Conservation (phyloP, 1,140 invertebrate genomes). For the Leptoteleia sp. region DNA sequence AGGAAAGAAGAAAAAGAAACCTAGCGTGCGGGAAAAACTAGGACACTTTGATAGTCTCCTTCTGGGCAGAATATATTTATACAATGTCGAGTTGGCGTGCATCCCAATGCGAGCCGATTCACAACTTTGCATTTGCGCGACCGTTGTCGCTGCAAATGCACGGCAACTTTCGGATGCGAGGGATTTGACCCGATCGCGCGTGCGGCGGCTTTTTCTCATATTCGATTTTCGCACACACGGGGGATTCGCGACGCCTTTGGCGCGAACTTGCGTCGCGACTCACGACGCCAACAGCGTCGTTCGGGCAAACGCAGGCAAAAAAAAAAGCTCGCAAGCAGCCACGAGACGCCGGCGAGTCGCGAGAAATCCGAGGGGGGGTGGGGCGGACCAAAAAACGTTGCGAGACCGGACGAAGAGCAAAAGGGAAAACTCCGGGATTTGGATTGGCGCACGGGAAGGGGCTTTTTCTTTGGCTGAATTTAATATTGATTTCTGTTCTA, state of each 20-base stretch:
- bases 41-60: slow-evolving; percentile 33
- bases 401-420: slow-evolving; percentile 15
- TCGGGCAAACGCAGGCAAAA: too few relatives aligned
- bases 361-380: slow-evolving; percentile 39
- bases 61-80: slow-evolving; percentile 23
- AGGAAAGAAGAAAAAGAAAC: not conserved
- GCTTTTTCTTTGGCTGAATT: slow-evolving; percentile 70
- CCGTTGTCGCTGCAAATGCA: slow-evolving; percentile 23
- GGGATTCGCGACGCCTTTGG: slow-evolving; percentile 25
- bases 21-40: slow-evolving; percentile 1
- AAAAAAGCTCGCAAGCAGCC: slow-evolving; percentile 17
- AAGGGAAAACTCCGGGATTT: slow-evolving; percentile 3
- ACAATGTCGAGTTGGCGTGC: slow-evolving; percentile 33
- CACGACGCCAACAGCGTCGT: slow-evolving; percentile 7
- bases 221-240: too few relatives aligned
- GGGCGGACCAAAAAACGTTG: slow-evolving; percentile 13
- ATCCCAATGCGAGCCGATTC: slow-evolving; percentile 34
- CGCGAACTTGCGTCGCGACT: slow-evolving; percentile 26
- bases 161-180: slow-evolving; percentile 2
- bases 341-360: slow-evolving; percentile 30
- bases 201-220: not conserved
- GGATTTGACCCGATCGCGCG: slow-evolving; percentile 30
- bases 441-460: slow-evolving; percentile 3
- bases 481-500: slow-evolving; percentile 71
- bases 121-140: slow-evolving; percentile 33